These are phyloP conservation scores for Geodia barretti DNA, from an alignment of 37 sponge, comb jelly and placozoan genomes.

Conservation along the genomic window DNA sequence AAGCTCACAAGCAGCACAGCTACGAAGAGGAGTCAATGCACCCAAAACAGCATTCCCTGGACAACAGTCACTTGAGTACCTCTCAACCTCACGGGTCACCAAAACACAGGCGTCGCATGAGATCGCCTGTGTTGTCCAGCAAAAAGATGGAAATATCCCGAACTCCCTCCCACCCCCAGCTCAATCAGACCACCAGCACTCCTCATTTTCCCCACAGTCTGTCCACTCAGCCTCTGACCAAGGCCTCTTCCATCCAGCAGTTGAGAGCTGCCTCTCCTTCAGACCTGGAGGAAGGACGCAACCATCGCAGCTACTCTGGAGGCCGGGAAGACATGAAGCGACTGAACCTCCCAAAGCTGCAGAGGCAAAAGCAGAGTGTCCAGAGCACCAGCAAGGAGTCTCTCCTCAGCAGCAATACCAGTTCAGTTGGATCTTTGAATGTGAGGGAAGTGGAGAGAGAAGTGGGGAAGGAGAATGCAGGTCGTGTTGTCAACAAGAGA, in stretches of 20 bases:
- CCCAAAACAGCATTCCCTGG: slow-evolving; percentile 35
- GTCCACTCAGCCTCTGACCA: slow-evolving; percentile 1
- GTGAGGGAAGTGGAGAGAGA: background rate
- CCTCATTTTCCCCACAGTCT: background rate
- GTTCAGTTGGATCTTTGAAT: background rate
- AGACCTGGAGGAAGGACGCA: background rate
- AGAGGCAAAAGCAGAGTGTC: background rate
- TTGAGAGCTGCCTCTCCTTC: slow-evolving; percentile 11
- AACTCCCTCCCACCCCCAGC: slow-evolving; percentile 45
- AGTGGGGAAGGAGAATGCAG: background rate
- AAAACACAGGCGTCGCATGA: slow-evolving; percentile 23
- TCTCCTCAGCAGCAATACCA: background rate
- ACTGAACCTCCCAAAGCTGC: background rate
- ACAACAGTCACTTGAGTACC: slow-evolving; percentile 18
- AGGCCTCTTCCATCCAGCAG: slow-evolving; percentile 37
- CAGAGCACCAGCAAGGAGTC: background rate
- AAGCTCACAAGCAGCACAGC: slow-evolving; percentile 18
- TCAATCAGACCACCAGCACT: slow-evolving; percentile 33
- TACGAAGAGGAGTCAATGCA: slow-evolving; percentile 10
- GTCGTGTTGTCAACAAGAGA: background rate
- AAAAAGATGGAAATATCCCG: slow-evolving; percentile 13
- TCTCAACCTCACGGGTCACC: slow-evolving; percentile 14
- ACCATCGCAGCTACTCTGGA: background rate
- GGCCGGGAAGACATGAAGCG: too few species aligned
- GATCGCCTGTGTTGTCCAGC: slow-evolving; percentile 9